These are phyloP conservation scores for Tanaodytes sp. DNA, from an alignment of 2,888 invertebrate species.

Conservation along the genomic window DNA sequence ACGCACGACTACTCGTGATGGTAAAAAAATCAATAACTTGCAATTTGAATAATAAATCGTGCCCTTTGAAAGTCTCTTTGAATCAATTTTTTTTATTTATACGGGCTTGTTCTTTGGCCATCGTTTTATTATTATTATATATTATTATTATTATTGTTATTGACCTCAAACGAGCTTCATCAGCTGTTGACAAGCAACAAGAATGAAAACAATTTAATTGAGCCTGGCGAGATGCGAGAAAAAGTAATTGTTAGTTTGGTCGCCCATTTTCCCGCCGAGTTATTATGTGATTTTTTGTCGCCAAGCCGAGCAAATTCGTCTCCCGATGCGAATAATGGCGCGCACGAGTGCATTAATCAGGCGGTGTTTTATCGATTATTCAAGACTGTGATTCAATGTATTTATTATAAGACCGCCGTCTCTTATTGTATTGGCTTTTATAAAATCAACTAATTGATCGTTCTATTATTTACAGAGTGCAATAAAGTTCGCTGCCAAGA, in stretches of 20 bases:
- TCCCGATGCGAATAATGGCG: conserved; percentile 14
- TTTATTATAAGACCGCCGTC: conserved; percentile 39
- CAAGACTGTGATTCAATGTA: conserved; percentile 34
- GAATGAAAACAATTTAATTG: conserved; percentile 29
- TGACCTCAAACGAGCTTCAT: too few species aligned
- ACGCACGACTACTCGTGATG: conserved; percentile 3
- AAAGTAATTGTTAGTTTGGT: conserved; percentile 17
- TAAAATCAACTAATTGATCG: conserved; percentile 40
- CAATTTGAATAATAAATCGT: conserved; percentile 22
- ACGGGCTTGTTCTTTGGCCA: too few species aligned
- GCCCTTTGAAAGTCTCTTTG: background rate
- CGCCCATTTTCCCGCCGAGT: conserved; percentile 7
- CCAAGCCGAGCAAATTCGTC: too few species aligned
- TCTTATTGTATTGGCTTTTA: conserved; percentile 18
- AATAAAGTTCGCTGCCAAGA: conserved; percentile 77
- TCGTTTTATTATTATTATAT: too few species aligned
- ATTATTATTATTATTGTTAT: too few species aligned
- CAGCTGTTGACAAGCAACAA: too few species aligned
- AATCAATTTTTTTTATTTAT: background rate
- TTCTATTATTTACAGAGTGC: conserved; percentile 73
- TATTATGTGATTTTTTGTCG: conserved; percentile 21
- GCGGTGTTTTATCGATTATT: conserved; percentile 26
- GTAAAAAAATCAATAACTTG: conserved; percentile 23
- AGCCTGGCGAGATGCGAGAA: conserved; percentile 13
- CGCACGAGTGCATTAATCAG: conserved; percentile 23